Conservation (phyloP, 2,113 vertebrate genomes). For the Oenanthe melanoleuca region DNA sequence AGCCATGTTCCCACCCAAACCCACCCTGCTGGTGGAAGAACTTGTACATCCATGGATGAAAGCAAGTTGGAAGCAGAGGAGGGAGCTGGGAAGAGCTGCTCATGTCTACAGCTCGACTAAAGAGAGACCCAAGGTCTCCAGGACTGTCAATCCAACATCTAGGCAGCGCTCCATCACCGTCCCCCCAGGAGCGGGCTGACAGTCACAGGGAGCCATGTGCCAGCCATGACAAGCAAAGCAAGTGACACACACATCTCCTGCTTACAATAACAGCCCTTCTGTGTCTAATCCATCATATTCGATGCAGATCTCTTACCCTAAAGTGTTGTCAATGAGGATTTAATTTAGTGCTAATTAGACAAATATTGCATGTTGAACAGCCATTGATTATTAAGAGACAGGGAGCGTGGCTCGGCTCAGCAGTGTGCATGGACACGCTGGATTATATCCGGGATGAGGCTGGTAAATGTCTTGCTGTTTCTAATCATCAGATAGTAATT, state of each 20-base stretch:
- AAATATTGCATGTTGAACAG: conserved; percentile 75
- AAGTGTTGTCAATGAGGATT: conserved; percentile 75
- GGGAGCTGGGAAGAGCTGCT: background rate
- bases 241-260: background rate
- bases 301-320: conserved; percentile 64
- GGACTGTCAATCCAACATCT: background rate
- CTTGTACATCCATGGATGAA: fast-evolving
- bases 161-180: background rate
- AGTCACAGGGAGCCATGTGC: background rate
- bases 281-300: conserved; percentile 75
- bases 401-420: conserved; percentile 44
- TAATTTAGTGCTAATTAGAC: conserved; percentile 83
- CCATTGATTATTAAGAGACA: conserved; percentile 78
- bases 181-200: conserved; percentile 1
- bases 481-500: conserved; percentile 71
- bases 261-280: conserved; percentile 58
- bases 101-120: background rate
- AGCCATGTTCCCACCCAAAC: background rate
- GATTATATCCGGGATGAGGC: conserved; percentile 57
- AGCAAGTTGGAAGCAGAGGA: background rate
- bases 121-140: background rate
- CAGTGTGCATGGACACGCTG: conserved; percentile 37
- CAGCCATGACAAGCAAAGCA: background rate
- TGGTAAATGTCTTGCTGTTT: conserved; percentile 45
- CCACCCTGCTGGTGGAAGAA: background rate